phyloP scores from a whole-genome alignment of 2,113 vertebrate species.

The Aptenodytes forsteri region DNA sequence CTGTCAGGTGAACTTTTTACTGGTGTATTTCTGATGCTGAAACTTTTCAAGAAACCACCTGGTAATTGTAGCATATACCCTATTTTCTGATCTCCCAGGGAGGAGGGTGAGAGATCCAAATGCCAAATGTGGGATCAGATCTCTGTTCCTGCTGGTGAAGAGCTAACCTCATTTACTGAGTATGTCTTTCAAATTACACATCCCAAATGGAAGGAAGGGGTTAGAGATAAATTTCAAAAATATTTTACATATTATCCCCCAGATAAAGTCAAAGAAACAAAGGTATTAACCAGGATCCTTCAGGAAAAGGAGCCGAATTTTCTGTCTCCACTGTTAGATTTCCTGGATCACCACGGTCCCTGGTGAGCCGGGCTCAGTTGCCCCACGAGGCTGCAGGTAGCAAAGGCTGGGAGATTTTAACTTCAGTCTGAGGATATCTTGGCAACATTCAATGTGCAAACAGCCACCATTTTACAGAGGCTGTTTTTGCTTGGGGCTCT shows the following conservation, averaged over 20 bases:
- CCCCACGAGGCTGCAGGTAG: neutral
- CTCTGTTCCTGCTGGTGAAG: neutral
- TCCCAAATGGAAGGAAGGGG: rapidly evolving
- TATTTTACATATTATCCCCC: neutral
- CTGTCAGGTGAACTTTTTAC: neutral
- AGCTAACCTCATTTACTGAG: neutral
- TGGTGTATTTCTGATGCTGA: neutral
- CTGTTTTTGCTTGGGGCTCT: neutral
- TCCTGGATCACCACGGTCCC: neutral
- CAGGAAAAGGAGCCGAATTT: neutral
- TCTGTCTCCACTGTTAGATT: neutral
- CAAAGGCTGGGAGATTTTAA: neutral
- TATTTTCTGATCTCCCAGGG: neutral
- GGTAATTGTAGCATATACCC: rapidly evolving
- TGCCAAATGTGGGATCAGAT: neutral
- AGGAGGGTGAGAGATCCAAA: neutral
- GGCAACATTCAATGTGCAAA: rapidly evolving
- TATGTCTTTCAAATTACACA: neutral
- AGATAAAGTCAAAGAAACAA: neutral
- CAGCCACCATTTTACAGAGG: neutral
- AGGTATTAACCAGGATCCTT: neutral
- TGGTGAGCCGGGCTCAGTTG: neutral
- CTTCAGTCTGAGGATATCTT: neutral
- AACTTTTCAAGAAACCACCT: neutral
- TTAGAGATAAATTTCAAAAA: neutral